Evolutionary conservation across 2,888 invertebrate genomes (phyloP).

Genomic region (Drosophila limbata): DNA sequence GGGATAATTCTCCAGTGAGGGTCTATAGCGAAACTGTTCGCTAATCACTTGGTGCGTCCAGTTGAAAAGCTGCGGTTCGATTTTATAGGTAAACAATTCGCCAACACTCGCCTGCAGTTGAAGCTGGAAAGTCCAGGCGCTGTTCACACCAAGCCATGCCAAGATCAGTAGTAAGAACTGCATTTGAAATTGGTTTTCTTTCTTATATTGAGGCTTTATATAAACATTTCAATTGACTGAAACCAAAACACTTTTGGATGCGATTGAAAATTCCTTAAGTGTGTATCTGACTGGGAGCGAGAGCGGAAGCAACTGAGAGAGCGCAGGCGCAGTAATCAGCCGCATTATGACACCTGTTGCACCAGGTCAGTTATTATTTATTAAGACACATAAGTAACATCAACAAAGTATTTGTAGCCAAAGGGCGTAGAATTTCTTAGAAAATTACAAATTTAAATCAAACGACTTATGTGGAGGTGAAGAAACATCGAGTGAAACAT

Average conservation of each 20-base stretch:
- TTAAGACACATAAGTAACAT: background rate
- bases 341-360: slow-evolving; percentile 50
- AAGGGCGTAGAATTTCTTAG: too few species aligned
- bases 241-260: slow-evolving; percentile 19
- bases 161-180: slow-evolving; percentile 37
- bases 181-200: slow-evolving; percentile 42
- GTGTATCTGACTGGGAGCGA: slow-evolving; percentile 58
- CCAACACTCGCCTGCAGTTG: slow-evolving; percentile 85
- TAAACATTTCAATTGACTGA: slow-evolving; percentile 46
- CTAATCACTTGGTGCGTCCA: slow-evolving; percentile 87
- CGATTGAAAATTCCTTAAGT: slow-evolving; percentile 60
- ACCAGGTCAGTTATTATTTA: slow-evolving; percentile 53
- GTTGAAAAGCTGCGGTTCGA: slow-evolving; percentile 92
- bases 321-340: slow-evolving; percentile 61
- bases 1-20: slow-evolving; percentile 91
- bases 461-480: too few species aligned
- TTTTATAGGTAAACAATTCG: slow-evolving; percentile 92
- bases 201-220: slow-evolving; percentile 20
- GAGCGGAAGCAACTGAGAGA: slow-evolving; percentile 19
- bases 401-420: too few species aligned
- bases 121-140: slow-evolving; percentile 18
- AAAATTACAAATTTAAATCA: too few species aligned
- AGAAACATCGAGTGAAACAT: too few species aligned
- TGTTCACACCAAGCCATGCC: slow-evolving; percentile 9
- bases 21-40: slow-evolving; percentile 87